Percentiles rank a stretch among this genome's conserved stretches.
Evolutionary conservation across 1,140 invertebrate species (phyloP).

Genomic region (Camponotus floridanus): DNA sequence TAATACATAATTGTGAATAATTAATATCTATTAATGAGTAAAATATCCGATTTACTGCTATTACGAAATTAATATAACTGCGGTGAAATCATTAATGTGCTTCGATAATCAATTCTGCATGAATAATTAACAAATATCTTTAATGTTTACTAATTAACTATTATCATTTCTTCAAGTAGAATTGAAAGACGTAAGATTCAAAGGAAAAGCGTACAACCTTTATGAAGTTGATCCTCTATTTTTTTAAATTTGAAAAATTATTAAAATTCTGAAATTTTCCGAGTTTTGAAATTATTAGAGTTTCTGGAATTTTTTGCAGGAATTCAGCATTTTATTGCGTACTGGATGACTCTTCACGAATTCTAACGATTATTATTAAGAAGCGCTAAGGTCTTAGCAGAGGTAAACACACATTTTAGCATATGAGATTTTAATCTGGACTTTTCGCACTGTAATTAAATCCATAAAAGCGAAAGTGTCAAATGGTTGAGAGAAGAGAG

Average conservation of each 20-base stretch:
- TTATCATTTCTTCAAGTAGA: not conserved
- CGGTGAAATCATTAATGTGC: not conserved
- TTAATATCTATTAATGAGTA: constrained; percentile 24
- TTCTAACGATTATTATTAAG: too few species aligned
- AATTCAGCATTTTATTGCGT: too few species aligned
- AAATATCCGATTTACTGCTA: not conserved
- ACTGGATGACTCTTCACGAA: too few species aligned
- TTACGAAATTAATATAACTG: constrained; percentile 18
- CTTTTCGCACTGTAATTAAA: constrained; percentile 25
- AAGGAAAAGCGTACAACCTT: not conserved
- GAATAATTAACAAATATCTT: not conserved
- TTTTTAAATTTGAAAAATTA: too few species aligned
- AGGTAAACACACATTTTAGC: not conserved
- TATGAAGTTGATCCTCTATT: too few species aligned
- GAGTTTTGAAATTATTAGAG: too few species aligned
- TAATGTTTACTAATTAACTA: not conserved
- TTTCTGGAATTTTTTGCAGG: too few species aligned
- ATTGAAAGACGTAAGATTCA: not conserved
- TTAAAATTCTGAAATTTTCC: too few species aligned
- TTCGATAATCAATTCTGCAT: not conserved
- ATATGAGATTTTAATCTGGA: not conserved
- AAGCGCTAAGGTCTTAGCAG: too few species aligned
- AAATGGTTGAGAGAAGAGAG: constrained; percentile 30
- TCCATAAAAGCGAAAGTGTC: constrained; percentile 16
- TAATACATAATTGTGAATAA: not conserved